phyloP scores from a whole-genome alignment of 2,888 invertebrate genomes.

The Holacanthella duospinosa region DNA sequence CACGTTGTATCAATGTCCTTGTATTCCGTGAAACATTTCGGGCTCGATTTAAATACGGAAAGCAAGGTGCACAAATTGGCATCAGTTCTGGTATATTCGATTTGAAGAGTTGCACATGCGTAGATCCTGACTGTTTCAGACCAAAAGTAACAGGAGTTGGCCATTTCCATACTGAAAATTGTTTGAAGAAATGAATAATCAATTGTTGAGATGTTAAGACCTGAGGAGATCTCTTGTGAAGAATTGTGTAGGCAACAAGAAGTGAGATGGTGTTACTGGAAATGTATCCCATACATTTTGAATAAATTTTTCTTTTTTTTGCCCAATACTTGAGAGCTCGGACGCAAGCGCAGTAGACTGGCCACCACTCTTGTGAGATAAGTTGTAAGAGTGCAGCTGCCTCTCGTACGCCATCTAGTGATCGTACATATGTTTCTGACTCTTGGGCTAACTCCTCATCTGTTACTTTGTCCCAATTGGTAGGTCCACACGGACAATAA shows the following conservation, averaged over 20 bases:
- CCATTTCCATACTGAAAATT: constrained; percentile 2
- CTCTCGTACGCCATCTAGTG: not conserved
- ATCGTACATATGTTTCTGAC: not conserved
- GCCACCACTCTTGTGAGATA: not conserved
- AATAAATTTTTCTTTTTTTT: constrained; percentile 3
- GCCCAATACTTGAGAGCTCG: constrained; percentile 9
- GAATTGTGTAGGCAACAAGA: not conserved
- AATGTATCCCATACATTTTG: not conserved
- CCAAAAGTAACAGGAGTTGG: not conserved
- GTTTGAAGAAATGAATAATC: not conserved
- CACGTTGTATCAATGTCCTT: not conserved
- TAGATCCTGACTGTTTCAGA: no score
- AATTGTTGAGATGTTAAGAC: not conserved
- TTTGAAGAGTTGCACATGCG: not conserved
- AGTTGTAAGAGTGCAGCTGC: not conserved
- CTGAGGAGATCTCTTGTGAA: not conserved
- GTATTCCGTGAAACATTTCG: not conserved
- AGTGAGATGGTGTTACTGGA: not conserved
- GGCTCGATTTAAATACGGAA: not conserved
- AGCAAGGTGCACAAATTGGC: constrained; percentile 3
- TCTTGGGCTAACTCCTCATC: not conserved
- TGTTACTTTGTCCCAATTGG: not conserved
- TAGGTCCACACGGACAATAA: not conserved
- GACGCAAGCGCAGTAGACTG: not conserved
- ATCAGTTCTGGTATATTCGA: not conserved